Base-by-base conservation (phyloP, 2,888 invertebrate species). In the Pachycephus smyrnensis region DNA sequence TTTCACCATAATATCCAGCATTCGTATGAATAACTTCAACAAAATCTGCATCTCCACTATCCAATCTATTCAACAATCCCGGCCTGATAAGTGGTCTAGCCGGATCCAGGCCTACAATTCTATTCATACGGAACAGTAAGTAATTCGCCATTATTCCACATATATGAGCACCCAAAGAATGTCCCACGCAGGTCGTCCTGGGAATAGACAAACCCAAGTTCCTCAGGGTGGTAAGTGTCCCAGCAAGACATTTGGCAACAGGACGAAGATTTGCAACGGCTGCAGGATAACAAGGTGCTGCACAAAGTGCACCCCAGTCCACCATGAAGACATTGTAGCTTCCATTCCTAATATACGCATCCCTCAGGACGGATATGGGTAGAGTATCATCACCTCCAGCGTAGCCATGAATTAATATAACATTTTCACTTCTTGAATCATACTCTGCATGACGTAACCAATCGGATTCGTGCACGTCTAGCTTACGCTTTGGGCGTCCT, bases 21-120 rank as follows among this genome's bases (percentile, higher is more conserved):
- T 96, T 96, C 0, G 96, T 96, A 88, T 96, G 96, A 35, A 96
- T 93, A 32, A 96, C 95, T 90, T 96, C 95, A 4, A 96, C 96
- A 0, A 96, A 95, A 79, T 94, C 93, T 3, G 96, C 96, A 87
- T 96, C 95, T 0, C 96, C 96, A 74, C 95, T 94, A 89, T 95
- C 95, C 84, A 96, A 89, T 9, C 95, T 93, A 36, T 94, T 93
- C 0, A 94, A 93, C 0, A 94, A 93, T 2, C 94, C 94, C 0
- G 94, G 94, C 0, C 95, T 93, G 78, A 96, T 93, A 80, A 96
- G 92, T 0, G 96, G 96, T 35, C 95, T 93, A 0, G 96, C 96
- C 0, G 96, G 96, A 91, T 96, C 96, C 84, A 96, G 89, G 1
- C 95, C 96, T 77, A 96, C 94, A 81, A 96, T 96, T 81, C 95